phyloP scores from a whole-genome alignment of 2,888 invertebrate species.

The Helicoverpa assulta region DNA sequence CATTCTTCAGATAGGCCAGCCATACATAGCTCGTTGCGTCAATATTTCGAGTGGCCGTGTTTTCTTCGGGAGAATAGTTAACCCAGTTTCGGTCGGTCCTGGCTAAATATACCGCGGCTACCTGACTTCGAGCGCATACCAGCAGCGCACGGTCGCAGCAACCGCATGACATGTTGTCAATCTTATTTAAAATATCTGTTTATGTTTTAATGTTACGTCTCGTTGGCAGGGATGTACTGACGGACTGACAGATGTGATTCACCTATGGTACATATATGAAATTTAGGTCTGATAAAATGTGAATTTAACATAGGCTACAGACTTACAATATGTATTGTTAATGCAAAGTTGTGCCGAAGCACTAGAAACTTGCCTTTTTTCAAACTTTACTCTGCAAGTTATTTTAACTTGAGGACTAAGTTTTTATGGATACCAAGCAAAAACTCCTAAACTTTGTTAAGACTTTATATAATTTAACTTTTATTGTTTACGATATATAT shows the following conservation, averaged over 20 bases:
- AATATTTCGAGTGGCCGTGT: conserved; percentile 81
- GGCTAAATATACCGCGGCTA: conserved; percentile 78
- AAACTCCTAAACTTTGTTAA: neutral
- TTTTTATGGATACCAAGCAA: conserved; percentile 17
- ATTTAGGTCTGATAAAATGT: conserved; percentile 4
- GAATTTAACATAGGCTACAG: neutral
- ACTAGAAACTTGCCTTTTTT: conserved; percentile 11
- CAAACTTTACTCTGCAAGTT: conserved; percentile 8
- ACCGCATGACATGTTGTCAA: conserved; percentile 70
- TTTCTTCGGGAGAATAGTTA: conserved; percentile 86
- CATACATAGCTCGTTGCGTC: conserved; percentile 80
- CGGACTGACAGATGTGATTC: conserved; percentile 24
- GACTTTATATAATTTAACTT: neutral
- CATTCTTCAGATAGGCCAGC: conserved; percentile 69
- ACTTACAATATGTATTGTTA: neutral
- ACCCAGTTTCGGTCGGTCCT: conserved; percentile 82
- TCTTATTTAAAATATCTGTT: conserved; percentile 57
- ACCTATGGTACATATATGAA: conserved; percentile 32
- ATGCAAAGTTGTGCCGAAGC: conserved; percentile 16
- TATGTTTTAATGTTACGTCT: conserved; percentile 40
- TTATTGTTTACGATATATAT: neutral
- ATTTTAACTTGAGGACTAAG: conserved; percentile 6
- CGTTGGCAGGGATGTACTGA: conserved; percentile 33
- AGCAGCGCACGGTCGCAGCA: conserved; percentile 57
- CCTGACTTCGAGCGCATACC: conserved; percentile 79